Evolutionary conservation across 2,888 invertebrate species (phyloP), one percentile per base, ranked within the genome.

Genomic region (Zaprionus lineosus): DNA sequence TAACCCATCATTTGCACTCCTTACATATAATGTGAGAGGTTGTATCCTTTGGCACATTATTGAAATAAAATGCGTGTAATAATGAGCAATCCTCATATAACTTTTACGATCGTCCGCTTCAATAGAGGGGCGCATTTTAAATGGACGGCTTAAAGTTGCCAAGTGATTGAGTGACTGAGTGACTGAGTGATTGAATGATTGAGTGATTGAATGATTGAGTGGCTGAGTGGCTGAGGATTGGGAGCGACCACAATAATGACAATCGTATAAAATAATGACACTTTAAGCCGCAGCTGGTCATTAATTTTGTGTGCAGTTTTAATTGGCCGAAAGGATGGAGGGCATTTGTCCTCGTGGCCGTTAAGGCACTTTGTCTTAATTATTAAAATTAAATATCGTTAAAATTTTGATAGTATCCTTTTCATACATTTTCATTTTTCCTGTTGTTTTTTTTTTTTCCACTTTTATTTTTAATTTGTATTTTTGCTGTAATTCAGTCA

Each of bases 241-340:
- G 24, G 3, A 16, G 16, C 14, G 43, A 36, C 39, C 36, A 61
- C 34, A 62, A 56, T 41, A 67, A 51, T 15, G 16, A n/a, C 9
- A 9, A 41, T 26, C 39, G 63, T 56, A 33, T 11, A 1, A 36
- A 57, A 46, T 48, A 66, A 47, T 56, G 62, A 58, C 58, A 55
- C 51, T 59, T 58, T 65, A 65, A 79, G 61, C 48, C 69, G 59
- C 70, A 56, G 43, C 58, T 66, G 64, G 56, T 76, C 84, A 74
- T 84, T 74, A 84, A 81, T 57, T 84, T 66, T 47, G n/a, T 51
- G 56, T 59, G 74, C 58, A 59, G 48, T 60, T 57, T 73, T 70
- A 75, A 78, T 84, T 79, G 61, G 58, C 66, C 61, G 21, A 3
- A 21, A 21, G 21, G 7, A 21, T 21, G 7, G 7, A 5, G 4